Conservation (phyloP, 2,888 invertebrate genomes). For the Graphium colonna region DNA sequence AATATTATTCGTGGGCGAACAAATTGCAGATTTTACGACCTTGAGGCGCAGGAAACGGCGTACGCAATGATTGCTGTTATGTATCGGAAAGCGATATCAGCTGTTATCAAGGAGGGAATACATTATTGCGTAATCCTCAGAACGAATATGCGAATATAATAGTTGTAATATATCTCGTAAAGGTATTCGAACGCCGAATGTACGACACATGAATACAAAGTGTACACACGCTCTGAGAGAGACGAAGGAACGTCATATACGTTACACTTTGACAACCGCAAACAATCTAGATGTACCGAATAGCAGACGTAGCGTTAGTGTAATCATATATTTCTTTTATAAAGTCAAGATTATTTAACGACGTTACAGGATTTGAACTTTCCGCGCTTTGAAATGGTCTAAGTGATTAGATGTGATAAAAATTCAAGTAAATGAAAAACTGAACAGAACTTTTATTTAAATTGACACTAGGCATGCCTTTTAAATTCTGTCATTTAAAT, state of each 20-base stretch:
- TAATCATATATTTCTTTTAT: background rate
- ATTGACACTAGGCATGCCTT: too few species aligned
- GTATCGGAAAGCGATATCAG: constrained; percentile 26
- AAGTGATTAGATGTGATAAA: too few species aligned
- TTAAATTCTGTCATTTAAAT: too few species aligned
- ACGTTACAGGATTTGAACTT: too few species aligned
- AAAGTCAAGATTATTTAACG: too few species aligned
- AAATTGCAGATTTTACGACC: constrained; percentile 11
- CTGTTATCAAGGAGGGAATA: constrained; percentile 13
- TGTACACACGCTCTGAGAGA: constrained; percentile 2
- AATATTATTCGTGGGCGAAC: constrained; percentile 8
- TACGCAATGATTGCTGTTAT: constrained; percentile 11
- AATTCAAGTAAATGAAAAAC: too few species aligned
- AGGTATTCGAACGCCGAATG: constrained; percentile 13
- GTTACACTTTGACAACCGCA: constrained; percentile 9
- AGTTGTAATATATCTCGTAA: constrained; percentile 19
- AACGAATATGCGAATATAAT: constrained; percentile 25
- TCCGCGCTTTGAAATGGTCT: too few species aligned
- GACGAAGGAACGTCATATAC: constrained; percentile 14
- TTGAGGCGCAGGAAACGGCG: constrained; percentile 1
- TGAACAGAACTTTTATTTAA: too few species aligned
- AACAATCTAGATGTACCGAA: background rate
- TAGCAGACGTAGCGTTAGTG: background rate
- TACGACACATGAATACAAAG: constrained; percentile 15
- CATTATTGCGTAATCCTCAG: constrained; percentile 32